A percentile compares a stretch with the other conserved stretches of the same genome.
These are phyloP conservation scores for Ascaphus truei DNA, from an alignment of 2,113 vertebrate genomes.

Conservation along the genomic window DNA sequence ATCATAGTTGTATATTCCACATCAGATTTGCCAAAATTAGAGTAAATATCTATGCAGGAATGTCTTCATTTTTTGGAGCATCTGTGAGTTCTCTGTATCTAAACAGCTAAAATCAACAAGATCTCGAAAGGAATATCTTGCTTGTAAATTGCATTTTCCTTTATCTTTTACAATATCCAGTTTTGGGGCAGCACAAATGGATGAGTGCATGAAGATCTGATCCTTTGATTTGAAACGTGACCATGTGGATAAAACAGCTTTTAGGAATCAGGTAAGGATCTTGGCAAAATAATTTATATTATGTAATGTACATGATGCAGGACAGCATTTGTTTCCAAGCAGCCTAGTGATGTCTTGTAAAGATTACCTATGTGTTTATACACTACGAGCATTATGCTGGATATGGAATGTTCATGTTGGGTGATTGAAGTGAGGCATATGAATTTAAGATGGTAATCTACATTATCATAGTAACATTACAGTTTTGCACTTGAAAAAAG, in stretches of 20 bases:
- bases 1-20: not conserved
- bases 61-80: constrained; percentile 26
- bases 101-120: constrained; percentile 42
- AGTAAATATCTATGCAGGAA: constrained; percentile 28
- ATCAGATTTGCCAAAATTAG: not conserved
- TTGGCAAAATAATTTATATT: not conserved
- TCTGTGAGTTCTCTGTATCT: constrained; percentile 48
- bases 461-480: no score
- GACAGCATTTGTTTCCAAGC: not conserved
- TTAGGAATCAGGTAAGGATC: constrained; percentile 61
- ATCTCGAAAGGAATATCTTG: constrained; percentile 45
- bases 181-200: constrained; percentile 46
- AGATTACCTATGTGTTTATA: not conserved
- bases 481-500: no score
- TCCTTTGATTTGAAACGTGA: constrained; percentile 52
- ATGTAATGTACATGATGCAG: not conserved
- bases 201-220: constrained; percentile 52
- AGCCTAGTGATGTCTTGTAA: not conserved
- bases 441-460: no score
- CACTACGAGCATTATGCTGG: not conserved
- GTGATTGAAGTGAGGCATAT: no score
- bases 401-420: not conserved
- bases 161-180: not conserved
- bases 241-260: constrained; percentile 67
- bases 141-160: not conserved